These are phyloP conservation scores for Drosophila nigricruria DNA, from an alignment of 2,888 invertebrate species.

Conservation along the genomic window DNA sequence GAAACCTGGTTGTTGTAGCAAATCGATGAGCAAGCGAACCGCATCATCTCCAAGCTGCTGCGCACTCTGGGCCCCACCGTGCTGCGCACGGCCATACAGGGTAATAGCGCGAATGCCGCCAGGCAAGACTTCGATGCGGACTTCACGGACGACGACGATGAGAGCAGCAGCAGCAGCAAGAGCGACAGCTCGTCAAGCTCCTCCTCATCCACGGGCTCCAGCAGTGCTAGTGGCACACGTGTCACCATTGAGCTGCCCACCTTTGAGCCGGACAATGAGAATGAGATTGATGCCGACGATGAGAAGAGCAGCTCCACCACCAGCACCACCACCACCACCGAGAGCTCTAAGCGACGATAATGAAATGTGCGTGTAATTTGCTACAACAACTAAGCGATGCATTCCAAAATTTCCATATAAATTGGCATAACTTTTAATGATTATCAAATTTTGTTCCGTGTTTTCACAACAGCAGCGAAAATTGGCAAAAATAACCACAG, in stretches of 20 bases:
- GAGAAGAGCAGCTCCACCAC: conserved; percentile 39
- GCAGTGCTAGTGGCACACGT: conserved; percentile 84
- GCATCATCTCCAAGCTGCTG: conserved; percentile 87
- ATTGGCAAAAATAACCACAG: conserved; percentile 36
- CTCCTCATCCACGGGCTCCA: background rate
- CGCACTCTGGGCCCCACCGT: conserved; percentile 90
- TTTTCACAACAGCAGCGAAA: conserved; percentile 47
- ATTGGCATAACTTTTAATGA: conserved; percentile 37
- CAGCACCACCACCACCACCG: conserved; percentile 32
- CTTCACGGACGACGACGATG: conserved; percentile 86
- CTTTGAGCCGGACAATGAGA: conserved; percentile 89
- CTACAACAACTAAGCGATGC: conserved; percentile 66
- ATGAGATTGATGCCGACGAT: conserved; percentile 84
- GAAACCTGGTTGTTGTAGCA: conserved; percentile 84
- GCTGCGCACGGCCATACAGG: conserved; percentile 86
- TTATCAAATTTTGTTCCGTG: conserved; percentile 45
- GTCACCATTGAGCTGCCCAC: conserved; percentile 89
- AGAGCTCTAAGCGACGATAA: conserved; percentile 24
- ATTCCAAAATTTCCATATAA: conserved; percentile 10
- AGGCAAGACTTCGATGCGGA: conserved; percentile 86
- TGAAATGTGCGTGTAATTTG: conserved; percentile 66
- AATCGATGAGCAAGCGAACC: conserved; percentile 85
- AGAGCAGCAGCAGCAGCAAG: conserved; percentile 24
- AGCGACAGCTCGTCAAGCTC: conserved; percentile 35
- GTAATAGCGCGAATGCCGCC: conserved; percentile 82